Evolutionary conservation across 1,140 invertebrate species (phyloP), one percentile per base, ranked within the genome.

Genomic region (Theocolax elegans): DNA sequence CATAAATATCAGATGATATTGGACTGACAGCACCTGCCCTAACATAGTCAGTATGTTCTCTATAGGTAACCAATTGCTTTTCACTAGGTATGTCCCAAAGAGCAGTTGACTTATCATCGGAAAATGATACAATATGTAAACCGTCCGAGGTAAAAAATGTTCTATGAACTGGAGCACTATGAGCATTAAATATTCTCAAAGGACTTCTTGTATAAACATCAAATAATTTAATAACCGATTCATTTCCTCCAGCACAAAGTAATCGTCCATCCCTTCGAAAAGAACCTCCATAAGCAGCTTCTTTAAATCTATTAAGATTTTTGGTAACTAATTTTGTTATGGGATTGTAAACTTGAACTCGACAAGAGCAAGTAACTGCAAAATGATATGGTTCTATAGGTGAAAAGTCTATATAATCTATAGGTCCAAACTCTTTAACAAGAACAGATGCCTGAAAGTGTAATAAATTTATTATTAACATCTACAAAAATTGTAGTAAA

Each of bases 71-170:
- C 78, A 91, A 75, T 87, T 89, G 86, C 74, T 91, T 89, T 83
- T 97, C 95, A 76, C 89, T 93, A 6, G 93, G 87, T 78, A 99
- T 93, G 80, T 99, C 96, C 95, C 96, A 98, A 10, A 97, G 73
- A 71, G 88, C 87, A 8, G 94, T 90, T n/a, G 91, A 89, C 84
- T 96, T 97, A 81, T 99, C 97, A 87, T 99, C 97, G 8, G 95
- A 95, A 82, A 95, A 97, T 77, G 96, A 97, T 7, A 93, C 88
- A 31, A 99, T 87, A 65, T 93, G 92, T 31, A 91, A 83, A 77
- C 93, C 91, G 80, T 94, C 92, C 35, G 89, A 86, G 15, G 95
- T 90, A 76, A 98, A 99, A 79, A 90, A 92, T 72, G 92, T 92
- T 42, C 95, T 88, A 81, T 97, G 95, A 1, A 97, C 93, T 10